Evolutionary conservation across 1,140 invertebrate species (phyloP).

Genomic region (Marisa cornuarietis): DNA sequence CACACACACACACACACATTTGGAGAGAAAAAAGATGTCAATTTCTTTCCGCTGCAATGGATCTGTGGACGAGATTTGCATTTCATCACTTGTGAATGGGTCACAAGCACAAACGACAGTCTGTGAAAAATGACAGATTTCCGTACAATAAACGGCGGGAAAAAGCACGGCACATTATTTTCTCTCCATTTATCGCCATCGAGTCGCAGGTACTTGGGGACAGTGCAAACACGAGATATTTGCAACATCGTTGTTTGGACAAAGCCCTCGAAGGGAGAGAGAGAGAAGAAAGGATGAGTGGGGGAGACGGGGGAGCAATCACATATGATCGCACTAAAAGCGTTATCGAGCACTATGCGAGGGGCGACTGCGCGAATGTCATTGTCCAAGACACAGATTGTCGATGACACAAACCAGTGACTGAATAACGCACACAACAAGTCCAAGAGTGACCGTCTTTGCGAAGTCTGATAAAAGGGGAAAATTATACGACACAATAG

Average conservation of each 20-base stretch:
- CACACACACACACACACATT: neutral
- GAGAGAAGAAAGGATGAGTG: neutral
- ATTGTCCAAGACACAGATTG: too few relatives aligned
- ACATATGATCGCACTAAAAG: too few relatives aligned
- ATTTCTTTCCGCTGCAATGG: neutral
- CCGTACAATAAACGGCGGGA: neutral
- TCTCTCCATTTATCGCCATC: slow-evolving; percentile 2
- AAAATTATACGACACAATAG: too few relatives aligned
- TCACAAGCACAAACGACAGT: neutral
- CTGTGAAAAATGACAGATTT: slow-evolving; percentile 19
- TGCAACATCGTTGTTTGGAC: neutral
- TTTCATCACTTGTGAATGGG: neutral
- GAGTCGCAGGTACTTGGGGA: slow-evolving; percentile 2
- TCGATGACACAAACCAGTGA: too few relatives aligned
- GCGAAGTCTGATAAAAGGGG: too few relatives aligned
- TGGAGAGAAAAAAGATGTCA: neutral
- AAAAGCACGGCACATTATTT: neutral
- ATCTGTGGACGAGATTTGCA: neutral
- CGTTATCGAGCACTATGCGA: too few relatives aligned
- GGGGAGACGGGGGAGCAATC: neutral
- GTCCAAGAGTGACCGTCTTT: too few relatives aligned
- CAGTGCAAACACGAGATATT: slow-evolving; percentile 6
- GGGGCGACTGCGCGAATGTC: too few relatives aligned
- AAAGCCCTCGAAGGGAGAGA: neutral
- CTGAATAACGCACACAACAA: too few relatives aligned